Percentiles rank a stretch among this genome's conserved stretches.
Conservation (phyloP, 2,113 vertebrate species). For the Centropristis striata region DNA sequence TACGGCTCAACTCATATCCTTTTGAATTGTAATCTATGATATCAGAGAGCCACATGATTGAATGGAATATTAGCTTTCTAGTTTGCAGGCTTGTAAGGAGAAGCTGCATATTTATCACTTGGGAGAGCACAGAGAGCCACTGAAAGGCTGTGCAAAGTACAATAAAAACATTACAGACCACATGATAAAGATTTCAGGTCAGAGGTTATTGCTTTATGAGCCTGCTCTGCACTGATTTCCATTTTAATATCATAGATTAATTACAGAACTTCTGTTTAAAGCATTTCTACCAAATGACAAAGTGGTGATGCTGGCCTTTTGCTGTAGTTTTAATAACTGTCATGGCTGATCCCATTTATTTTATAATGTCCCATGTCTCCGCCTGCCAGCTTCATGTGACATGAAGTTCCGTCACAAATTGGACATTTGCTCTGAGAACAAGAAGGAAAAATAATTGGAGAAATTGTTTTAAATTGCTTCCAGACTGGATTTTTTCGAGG, state of each 20-base stretch:
- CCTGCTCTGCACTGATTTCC: slow-evolving; percentile 1
- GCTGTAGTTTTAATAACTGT: slow-evolving; percentile 44
- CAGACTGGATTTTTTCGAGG: slow-evolving; percentile 51
- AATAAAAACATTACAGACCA: slow-evolving; percentile 26
- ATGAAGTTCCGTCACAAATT: slow-evolving; percentile 58
- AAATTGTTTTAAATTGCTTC: slow-evolving; percentile 69
- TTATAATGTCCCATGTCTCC: slow-evolving; percentile 33
- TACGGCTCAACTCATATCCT: slow-evolving; percentile 57
- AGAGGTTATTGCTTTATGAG: slow-evolving; percentile 30
- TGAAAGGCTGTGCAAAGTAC: slow-evolving; percentile 14
- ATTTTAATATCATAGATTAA: slow-evolving; percentile 31
- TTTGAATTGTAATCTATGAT: slow-evolving; percentile 64
- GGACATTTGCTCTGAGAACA: slow-evolving; percentile 58
- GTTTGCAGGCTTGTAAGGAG: slow-evolving; percentile 42
- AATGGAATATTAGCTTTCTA: slow-evolving; percentile 62
- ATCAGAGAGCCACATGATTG: slow-evolving; percentile 51
- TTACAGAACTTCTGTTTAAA: slow-evolving; percentile 20
- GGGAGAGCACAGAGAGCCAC: neutral
- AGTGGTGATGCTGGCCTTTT: neutral
- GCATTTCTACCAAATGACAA: neutral
- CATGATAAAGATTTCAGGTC: slow-evolving; percentile 2
- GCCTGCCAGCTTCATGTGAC: slow-evolving; percentile 10
- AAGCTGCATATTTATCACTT: slow-evolving; percentile 55
- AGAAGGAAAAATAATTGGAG: slow-evolving; percentile 51
- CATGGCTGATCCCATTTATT: slow-evolving; percentile 62